Evolutionary conservation across 2,888 invertebrate species (phyloP), one percentile per base, ranked within the genome.

Genomic region (Oeneis ivallda): DNA sequence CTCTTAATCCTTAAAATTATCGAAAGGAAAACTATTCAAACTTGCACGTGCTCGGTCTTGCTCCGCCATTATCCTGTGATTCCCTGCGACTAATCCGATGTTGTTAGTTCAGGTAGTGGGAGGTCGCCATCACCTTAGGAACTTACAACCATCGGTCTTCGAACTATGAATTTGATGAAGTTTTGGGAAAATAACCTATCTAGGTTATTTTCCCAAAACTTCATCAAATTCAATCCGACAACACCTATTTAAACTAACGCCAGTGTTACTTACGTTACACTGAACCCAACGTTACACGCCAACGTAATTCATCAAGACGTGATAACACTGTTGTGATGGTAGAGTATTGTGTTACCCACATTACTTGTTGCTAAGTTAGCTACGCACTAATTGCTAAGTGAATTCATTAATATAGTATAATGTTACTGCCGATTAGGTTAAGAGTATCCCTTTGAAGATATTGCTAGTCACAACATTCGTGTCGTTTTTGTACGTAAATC

Each of bases 291-390:
- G 34, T 34, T 17, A 15, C 45, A 41, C 17, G 75, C 78, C 70
- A 78, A 79, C 80, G 84, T 88, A 87, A 88, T 86, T 87, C 83
- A 87, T 85, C 84, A 82, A 77, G 82, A 80, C 81, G 79, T 84
- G 89, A 89, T 88, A 88, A 85, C 83, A 78, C 76, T 80, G 83
- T 80, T 82, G 81, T 84, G 85, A 86, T 84, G 84, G 77, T 78
- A 71, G 70, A 75, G 74, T 75, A 77, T 76, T 65, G 77, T 84
- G 82, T 86, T 81, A 85, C 81, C 78, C 47, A 41, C 54, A 66
- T 62, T 53, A 45, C 64, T 39, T n/a, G 53, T 59, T 52, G 37
- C 53, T 53, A 32, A 67, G 65, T 59, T 69, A 39, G 61, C 56
- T 63, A 49, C 58, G 59, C 41, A 59, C 62, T 41, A 54, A 53